Conservation (phyloP, 2,113 vertebrate species). For the Cranoglanis bouderius region DNA sequence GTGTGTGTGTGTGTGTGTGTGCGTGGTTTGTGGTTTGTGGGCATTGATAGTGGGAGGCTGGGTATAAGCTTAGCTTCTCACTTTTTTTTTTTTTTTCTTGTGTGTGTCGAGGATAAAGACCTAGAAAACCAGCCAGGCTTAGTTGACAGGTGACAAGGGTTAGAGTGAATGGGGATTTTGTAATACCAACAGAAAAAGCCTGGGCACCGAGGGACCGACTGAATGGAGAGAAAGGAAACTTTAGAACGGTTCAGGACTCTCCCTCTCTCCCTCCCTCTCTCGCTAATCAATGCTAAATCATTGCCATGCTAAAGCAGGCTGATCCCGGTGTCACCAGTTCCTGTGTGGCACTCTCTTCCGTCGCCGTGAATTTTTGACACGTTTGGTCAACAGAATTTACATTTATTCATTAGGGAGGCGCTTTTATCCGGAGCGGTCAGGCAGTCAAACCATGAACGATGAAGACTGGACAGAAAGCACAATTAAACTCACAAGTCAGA, state of each 20-base stretch:
- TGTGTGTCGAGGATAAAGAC: conserved; percentile 80
- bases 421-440: conserved; percentile 5
- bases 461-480: conserved; percentile 7
- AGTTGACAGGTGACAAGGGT: conserved; percentile 85
- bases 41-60: conserved; percentile 43
- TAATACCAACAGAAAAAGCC: conserved; percentile 81
- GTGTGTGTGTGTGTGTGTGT: conserved; percentile 60
- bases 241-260: conserved; percentile 71
- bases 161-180: conserved; percentile 83
- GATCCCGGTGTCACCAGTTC: conserved; percentile 74
- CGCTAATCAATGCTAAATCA: conserved; percentile 76
- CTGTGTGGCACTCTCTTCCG: conserved; percentile 76
- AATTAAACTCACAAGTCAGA: neutral
- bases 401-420: conserved; percentile 25
- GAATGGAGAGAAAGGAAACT: conserved; percentile 80
- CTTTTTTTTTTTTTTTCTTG: conserved; percentile 51
- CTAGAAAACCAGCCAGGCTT: conserved; percentile 80
- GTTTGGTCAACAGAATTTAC: conserved; percentile 44
- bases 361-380: conserved; percentile 44
- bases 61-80: conserved; percentile 54
- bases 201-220: conserved; percentile 72
- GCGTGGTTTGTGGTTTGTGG: conserved; percentile 59
- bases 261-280: conserved; percentile 69
- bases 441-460: conserved; percentile 13
- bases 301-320: conserved; percentile 69